phyloP scores from a whole-genome alignment of 2,113 vertebrate genomes.

The Gobiocypris rarus region DNA sequence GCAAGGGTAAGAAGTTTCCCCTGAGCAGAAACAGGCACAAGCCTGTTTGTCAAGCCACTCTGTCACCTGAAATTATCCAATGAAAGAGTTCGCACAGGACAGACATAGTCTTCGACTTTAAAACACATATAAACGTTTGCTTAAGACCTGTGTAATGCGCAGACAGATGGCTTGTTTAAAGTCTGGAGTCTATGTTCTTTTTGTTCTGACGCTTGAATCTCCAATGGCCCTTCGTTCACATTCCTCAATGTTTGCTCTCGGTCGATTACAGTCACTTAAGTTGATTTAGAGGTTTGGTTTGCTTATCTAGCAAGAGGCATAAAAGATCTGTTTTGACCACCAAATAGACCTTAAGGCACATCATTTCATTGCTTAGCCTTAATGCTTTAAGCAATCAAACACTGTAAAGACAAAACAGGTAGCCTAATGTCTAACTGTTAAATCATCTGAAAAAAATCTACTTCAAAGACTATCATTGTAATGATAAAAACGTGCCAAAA shows the following conservation, averaged over 20 bases:
- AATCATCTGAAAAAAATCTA: not conserved
- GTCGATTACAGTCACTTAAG: conserved; percentile 62
- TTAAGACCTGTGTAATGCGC: conserved; percentile 63
- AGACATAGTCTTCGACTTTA: conserved; percentile 48
- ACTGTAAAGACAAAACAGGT: not conserved
- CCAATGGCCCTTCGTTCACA: conserved; percentile 34
- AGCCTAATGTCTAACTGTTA: not conserved
- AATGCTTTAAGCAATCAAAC: not conserved
- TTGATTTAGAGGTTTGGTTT: conserved; percentile 68
- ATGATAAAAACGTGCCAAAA: not conserved
- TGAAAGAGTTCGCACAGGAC: conserved; percentile 43
- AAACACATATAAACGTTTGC: conserved; percentile 63
- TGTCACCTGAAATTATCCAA: conserved; percentile 57
- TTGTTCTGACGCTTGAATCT: conserved; percentile 42
- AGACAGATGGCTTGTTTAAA: conserved; percentile 63
- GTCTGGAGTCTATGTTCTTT: conserved; percentile 50
- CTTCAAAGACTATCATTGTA: not conserved
- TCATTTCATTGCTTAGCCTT: not conserved
- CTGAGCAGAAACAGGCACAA: conserved; percentile 39
- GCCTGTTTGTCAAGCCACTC: conserved; percentile 29
- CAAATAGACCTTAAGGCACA: not conserved
- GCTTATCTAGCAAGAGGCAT: conserved; percentile 39
- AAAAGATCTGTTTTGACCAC: conserved; percentile 23
- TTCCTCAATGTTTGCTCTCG: conserved; percentile 56
- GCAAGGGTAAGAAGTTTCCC: conserved; percentile 24